These are phyloP conservation scores for Cotesia typhae DNA, from an alignment of 1,140 invertebrate genomes.

Conservation along the genomic window DNA sequence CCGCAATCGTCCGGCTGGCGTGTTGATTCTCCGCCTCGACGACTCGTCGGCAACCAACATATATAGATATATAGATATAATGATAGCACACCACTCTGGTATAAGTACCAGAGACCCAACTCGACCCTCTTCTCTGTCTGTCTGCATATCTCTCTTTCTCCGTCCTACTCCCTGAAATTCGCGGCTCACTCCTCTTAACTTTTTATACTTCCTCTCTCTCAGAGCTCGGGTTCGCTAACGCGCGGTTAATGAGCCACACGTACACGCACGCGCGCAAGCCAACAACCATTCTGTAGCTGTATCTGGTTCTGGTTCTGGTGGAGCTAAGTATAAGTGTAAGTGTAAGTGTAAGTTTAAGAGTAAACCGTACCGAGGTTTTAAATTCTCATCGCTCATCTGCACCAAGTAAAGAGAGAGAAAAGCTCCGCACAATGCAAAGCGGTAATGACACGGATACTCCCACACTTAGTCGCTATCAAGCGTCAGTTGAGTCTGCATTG, in stretches of 20 bases:
- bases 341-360: too few species aligned
- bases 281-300: background rate
- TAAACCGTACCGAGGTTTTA: conserved; percentile 3
- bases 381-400: conserved; percentile 8
- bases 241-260: conserved; percentile 59
- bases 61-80: conserved; percentile 1
- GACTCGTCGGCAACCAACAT: background rate
- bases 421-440: conserved; percentile 56
- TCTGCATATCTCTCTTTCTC: conserved; percentile 30
- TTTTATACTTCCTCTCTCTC: conserved; percentile 38
- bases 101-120: background rate
- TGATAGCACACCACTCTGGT: background rate
- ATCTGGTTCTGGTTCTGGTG: too few species aligned
- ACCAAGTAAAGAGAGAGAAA: conserved; percentile 33
- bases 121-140: conserved; percentile 26
- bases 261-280: conserved; percentile 41
- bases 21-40: conserved; percentile 47
- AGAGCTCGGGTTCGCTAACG: conserved; percentile 46
- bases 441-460: conserved; percentile 57
- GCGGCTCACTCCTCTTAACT: background rate
- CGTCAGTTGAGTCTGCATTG: too few species aligned
- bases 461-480: conserved; percentile 40
- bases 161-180: background rate
- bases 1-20: conserved; percentile 53
- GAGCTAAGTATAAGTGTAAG: too few species aligned